A percentile compares a stretch with the other conserved stretches of the same genome.
Evolutionary conservation across 2,888 invertebrate genomes (phyloP).

Genomic region (Crocallis elinguaria): DNA sequence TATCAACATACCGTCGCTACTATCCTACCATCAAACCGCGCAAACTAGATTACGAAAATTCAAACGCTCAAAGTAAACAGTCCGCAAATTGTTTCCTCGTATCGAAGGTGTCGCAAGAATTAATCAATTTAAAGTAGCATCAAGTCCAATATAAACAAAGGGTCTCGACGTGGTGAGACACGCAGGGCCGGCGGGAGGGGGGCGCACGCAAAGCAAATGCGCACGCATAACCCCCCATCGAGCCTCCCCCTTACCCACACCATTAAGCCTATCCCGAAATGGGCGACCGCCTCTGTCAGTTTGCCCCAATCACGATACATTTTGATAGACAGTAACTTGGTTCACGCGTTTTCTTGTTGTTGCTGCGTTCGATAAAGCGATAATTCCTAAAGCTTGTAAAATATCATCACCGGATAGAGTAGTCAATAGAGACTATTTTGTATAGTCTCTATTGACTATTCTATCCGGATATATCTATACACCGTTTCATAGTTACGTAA

Average conservation of each 20-base stretch:
- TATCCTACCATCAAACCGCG: not conserved
- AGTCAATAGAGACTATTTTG: no score
- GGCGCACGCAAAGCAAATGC: slow-evolving; percentile 59
- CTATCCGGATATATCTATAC: no score
- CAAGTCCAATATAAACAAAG: slow-evolving; percentile 81
- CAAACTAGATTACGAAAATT: slow-evolving; percentile 23
- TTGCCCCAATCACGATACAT: slow-evolving; percentile 57
- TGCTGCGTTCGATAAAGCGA: not conserved
- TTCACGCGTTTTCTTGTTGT: not conserved
- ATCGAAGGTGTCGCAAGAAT: slow-evolving; percentile 73
- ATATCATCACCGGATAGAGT: no score
- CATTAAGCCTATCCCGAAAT: slow-evolving; percentile 65
- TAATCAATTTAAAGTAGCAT: slow-evolving; percentile 81
- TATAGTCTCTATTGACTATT: no score
- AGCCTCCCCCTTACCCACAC: slow-evolving; percentile 57
- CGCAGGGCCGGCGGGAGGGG: slow-evolving; percentile 53
- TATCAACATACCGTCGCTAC: not conserved
- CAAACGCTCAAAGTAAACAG: slow-evolving; percentile 33
- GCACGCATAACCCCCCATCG: slow-evolving; percentile 73
- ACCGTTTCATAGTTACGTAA: no score
- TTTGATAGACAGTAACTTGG: slow-evolving; percentile 7
- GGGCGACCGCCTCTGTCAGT: slow-evolving; percentile 76
- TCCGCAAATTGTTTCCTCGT: slow-evolving; percentile 50
- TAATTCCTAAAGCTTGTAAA: no score
- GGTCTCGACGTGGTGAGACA: slow-evolving; percentile 65